Evolutionary conservation across 2,888 invertebrate genomes (phyloP), one percentile per base, ranked within the genome.

Genomic region (Chironomus riparius): DNA sequence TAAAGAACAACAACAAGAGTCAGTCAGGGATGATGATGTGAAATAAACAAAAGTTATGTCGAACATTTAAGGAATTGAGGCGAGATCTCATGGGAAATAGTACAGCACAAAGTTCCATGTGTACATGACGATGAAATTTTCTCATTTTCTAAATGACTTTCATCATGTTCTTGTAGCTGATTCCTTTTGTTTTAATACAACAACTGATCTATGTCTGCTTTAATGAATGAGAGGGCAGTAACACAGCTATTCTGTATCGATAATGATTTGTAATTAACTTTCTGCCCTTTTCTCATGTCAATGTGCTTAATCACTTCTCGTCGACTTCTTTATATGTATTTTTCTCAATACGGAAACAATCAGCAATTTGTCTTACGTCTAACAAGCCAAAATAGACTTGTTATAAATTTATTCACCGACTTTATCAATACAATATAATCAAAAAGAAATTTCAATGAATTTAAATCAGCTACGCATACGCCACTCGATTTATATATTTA

Each of bases 101-200:
- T 56, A 15, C 15, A 50, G 21, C 13, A 65, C 24, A 65, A 70
- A 70, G 21, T 69, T 18, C 2, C 18, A 28, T 15, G 18, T 12
- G 47, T 7, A 70, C 56, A 56, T 18, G 28, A 70, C 7, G 56
- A 56, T 56, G 56, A 56, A 50, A 56, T 65, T 65, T 70, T 22
- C 70, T 70, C 70, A 70, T 70, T 70, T 70, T 7, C 50, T 47
- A 70, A 70, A 70, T 70, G 70, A 70, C 48, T 70, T 70, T 70
- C 56, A 56, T 70, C 22, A 38, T 70, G 50, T 48, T 56, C 56
- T 18, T 18, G 15, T 18, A 6, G n/a, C 18, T 56, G 56, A 56
- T 56, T 56, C 18, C 56, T 56, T 50, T 56, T 56, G 18, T 18
- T 2, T 38, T 38, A 38, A 38, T 10, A 38, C 10, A 38, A 38